A percentile compares a stretch with the other conserved stretches of the same genome.
phyloP scores from a whole-genome alignment of 2,797 vertebrate genomes.

The Hafferia zeledoni region DNA sequence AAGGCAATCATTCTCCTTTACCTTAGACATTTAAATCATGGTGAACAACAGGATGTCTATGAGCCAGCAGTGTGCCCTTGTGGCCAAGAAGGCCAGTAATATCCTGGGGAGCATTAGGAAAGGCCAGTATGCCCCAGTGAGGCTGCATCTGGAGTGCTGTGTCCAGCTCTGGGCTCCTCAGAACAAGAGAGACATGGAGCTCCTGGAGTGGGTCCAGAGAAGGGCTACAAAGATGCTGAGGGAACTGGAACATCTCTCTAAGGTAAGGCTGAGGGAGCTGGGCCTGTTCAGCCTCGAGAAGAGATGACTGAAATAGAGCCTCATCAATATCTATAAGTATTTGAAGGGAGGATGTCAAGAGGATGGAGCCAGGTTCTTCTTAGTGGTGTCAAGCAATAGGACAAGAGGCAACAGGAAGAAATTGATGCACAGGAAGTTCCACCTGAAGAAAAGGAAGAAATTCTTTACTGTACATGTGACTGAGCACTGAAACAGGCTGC shows the following conservation, averaged over 20 bases:
- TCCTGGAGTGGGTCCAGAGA: fast-evolving
- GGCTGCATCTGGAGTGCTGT: too few relatives aligned
- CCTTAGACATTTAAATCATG: background rate
- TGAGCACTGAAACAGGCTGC: background rate
- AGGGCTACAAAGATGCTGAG: too few relatives aligned
- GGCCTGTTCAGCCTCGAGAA: too few relatives aligned
- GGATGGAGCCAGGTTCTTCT: background rate
- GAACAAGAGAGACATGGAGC: background rate
- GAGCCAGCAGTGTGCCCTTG: background rate
- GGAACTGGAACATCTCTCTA: background rate
- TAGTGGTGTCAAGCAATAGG: background rate
- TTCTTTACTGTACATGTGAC: background rate
- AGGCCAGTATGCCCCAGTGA: background rate
- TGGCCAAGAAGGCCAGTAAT: background rate
- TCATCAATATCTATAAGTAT: background rate
- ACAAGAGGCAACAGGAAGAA: background rate
- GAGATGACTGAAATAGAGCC: background rate
- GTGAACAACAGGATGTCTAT: background rate
- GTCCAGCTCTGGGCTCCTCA: background rate
- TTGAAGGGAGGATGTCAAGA: background rate
- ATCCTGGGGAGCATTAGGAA: background rate
- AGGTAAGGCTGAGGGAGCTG: background rate
- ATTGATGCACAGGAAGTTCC: background rate
- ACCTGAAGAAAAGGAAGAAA: background rate
- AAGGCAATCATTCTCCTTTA: background rate